Base-by-base conservation (phyloP, 2,888 invertebrate species). In the Smittia sp. region DNA sequence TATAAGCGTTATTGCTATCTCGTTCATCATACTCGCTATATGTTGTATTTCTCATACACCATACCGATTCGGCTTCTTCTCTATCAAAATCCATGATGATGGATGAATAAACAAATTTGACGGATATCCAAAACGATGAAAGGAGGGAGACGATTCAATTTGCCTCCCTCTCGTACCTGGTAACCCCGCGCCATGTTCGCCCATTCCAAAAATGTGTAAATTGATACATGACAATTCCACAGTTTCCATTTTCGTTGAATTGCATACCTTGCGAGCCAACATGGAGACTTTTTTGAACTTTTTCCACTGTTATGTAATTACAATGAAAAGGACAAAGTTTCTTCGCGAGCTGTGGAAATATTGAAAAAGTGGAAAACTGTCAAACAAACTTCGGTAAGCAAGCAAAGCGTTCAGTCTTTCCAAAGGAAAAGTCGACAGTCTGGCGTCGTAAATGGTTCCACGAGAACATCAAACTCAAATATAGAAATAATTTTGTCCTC, bases 161-260 rank as follows among this genome's bases (percentile, higher is more conserved):
- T 6, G 38, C 11, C 7, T 9, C 38, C 32, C 32, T 32, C 32
- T 32, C 4, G 4, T 32, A 32, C 3, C 3, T 32, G 32, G 32
- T 6, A 32, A n/a, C n/a, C n/a, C 9, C 32, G 32, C 15, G 2
- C n/a, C n/a, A n/a, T 46, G 4, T 2, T 46, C 11, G 46, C 46
- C 46, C 15, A 9, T 46, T 46, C 15, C 46, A n/a, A 32, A 32
- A 3, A 32, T n/a, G n/a, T n/a, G 46, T 11, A n/a, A 46, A 46
- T 46, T 46, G 46, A 46, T 46, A 46, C 46, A 46, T 46, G 66
- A 38, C 38, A 66, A 32, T 66, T 66, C 38, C 20, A 20, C 18
- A 66, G 20, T 39, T 7, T 38, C 11, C 46, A n/a, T 13, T 46
- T 46, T 11, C 46, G n/a, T 46, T 46, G 15, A 46, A 46, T 46